Conservation (phyloP, 2,113 vertebrate species). For the Hypanus sabinus region DNA sequence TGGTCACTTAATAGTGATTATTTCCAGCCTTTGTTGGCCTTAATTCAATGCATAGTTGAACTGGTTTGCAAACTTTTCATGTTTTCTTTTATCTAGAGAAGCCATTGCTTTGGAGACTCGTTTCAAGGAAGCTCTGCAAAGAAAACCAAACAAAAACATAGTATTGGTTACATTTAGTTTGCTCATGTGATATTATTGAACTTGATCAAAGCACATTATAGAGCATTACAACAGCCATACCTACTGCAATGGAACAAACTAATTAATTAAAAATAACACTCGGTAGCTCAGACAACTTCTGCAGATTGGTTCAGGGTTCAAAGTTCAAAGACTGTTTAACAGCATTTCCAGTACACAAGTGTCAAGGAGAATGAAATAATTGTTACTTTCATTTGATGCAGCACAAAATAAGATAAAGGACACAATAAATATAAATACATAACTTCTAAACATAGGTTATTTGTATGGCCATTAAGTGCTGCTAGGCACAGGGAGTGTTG, state of each 20-base stretch:
- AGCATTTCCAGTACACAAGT: too few relatives aligned
- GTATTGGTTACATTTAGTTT: background rate
- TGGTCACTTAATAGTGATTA: background rate
- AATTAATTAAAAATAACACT: too few relatives aligned
- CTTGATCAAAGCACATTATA: background rate
- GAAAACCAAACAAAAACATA: conserved; percentile 5
- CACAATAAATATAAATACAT: too few relatives aligned
- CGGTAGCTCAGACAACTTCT: too few relatives aligned
- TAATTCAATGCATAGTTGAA: conserved; percentile 89
- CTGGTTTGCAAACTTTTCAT: conserved; percentile 93
- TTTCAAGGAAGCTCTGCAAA: conserved; percentile 69
- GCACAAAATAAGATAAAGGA: too few relatives aligned
- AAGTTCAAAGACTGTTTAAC: too few relatives aligned
- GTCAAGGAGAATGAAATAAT: too few relatives aligned
- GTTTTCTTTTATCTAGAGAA: conserved; percentile 73
- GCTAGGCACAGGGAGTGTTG: too few relatives aligned
- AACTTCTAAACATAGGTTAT: too few relatives aligned
- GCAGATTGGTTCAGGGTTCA: too few relatives aligned
- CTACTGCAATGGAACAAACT: background rate
- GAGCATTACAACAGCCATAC: background rate
- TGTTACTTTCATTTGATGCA: too few relatives aligned
- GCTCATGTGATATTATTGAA: background rate
- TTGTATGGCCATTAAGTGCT: too few relatives aligned
- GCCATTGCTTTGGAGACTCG: conserved; percentile 72
- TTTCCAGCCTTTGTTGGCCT: conserved; percentile 39